Evolutionary conservation across 2,888 invertebrate species (phyloP).

Genomic region (Aplocera efformata): DNA sequence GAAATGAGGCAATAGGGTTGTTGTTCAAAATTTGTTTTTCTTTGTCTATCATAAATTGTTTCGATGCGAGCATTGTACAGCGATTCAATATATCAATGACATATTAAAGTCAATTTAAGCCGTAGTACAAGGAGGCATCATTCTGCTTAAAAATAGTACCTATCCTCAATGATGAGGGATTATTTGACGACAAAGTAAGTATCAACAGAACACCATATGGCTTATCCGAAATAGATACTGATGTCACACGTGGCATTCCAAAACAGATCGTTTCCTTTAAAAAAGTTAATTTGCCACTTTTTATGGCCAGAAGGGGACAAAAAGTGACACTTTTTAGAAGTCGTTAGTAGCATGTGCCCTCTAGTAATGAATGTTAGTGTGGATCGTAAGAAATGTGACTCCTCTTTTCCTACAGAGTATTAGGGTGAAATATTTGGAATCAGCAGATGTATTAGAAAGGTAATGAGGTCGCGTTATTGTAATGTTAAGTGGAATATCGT

Average conservation of each 20-base stretch:
- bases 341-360: constrained; percentile 68
- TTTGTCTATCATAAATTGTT: constrained; percentile 41
- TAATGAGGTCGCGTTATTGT: too few species aligned
- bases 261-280: constrained; percentile 80
- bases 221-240: constrained; percentile 62
- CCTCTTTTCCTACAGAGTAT: constrained; percentile 58
- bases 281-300: constrained; percentile 78
- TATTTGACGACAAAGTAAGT: constrained; percentile 71
- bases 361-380: constrained; percentile 64
- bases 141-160: constrained; percentile 65
- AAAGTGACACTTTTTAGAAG: constrained; percentile 68
- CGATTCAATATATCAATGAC: constrained; percentile 58
- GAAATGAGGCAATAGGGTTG: constrained; percentile 51
- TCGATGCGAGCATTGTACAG: constrained; percentile 48
- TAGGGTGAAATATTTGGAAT: constrained; percentile 19
- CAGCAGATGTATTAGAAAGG: constrained; percentile 14
- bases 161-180: constrained; percentile 69
- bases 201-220: constrained; percentile 72
- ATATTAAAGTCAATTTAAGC: constrained; percentile 69
- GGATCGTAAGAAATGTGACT: constrained; percentile 67
- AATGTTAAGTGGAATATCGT: too few species aligned
- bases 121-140: constrained; percentile 60
- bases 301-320: constrained; percentile 57
- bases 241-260: constrained; percentile 74
- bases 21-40: constrained; percentile 27